Evolutionary conservation across 2,113 vertebrate species (phyloP).

Genomic region (Oncorhynchus keta): DNA sequence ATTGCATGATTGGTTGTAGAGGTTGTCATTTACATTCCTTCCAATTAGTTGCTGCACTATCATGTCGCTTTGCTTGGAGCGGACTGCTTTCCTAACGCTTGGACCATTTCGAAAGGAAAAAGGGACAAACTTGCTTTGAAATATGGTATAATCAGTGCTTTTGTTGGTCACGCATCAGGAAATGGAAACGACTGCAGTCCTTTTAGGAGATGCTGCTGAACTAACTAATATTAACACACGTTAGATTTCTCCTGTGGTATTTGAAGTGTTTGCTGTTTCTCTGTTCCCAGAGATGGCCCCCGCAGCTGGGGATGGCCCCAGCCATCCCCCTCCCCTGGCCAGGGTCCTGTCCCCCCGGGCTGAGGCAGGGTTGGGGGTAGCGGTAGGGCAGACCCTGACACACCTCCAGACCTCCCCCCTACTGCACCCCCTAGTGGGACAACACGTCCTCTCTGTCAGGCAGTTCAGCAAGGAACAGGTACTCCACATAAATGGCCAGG

Average conservation of each 20-base stretch:
- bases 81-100: no score
- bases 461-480: conserved; percentile 99
- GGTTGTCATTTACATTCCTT: not conserved
- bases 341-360: conserved; percentile 86
- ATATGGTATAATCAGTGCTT: not conserved
- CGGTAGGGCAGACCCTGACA: conserved; percentile 41
- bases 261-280: not conserved
- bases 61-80: not conserved
- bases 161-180: not conserved
- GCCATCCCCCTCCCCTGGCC: conserved; percentile 76
- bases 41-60: not conserved
- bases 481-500: not conserved
- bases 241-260: not conserved
- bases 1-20: not conserved
- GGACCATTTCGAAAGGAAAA: no score
- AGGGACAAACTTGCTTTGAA: not conserved
- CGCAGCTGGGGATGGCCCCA: conserved; percentile 67
- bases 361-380: conserved; percentile 10
- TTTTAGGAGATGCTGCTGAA: not conserved
- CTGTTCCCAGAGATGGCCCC: conserved; percentile 54
- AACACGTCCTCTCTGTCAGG: conserved; percentile 87
- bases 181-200: not conserved
- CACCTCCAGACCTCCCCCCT: conserved; percentile 84
- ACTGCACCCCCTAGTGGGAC: conserved; percentile 86
- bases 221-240: not conserved